phyloP scores from a whole-genome alignment of 2,113 vertebrate species.

The Periophthalmodon schlosseri region DNA sequence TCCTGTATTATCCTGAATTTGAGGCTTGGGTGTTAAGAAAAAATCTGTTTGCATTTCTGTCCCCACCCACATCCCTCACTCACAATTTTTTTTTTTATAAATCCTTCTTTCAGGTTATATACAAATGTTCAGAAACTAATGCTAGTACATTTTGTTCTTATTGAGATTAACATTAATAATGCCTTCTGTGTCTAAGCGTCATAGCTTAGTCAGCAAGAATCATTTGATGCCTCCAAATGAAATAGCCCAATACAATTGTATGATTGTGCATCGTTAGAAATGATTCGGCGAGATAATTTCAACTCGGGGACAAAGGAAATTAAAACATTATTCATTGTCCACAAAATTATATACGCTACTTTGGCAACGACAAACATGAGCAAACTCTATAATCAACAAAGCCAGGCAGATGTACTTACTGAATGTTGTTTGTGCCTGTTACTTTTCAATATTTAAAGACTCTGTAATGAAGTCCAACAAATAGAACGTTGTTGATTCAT shows the following conservation, averaged over 20 bases:
- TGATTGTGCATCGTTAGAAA: background rate
- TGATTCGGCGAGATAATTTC: background rate
- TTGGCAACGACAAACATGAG: background rate
- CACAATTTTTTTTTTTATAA: background rate
- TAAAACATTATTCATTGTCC: background rate
- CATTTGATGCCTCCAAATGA: background rate
- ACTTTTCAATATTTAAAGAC: constrained; percentile 4
- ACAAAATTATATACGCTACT: background rate
- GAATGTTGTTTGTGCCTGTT: background rate
- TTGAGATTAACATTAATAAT: background rate
- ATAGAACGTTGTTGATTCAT: background rate
- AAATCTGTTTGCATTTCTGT: background rate
- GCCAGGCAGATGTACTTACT: background rate
- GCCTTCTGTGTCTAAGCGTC: background rate
- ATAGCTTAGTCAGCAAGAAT: background rate
- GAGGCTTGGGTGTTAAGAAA: background rate
- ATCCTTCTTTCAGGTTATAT: no score
- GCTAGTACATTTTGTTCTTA: background rate
- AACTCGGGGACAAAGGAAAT: background rate
- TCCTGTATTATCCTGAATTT: background rate
- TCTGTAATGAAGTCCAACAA: background rate
- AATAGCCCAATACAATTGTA: background rate
- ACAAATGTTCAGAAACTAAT: background rate
- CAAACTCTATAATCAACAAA: background rate
- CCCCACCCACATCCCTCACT: background rate